A percentile compares a stretch with the other conserved stretches of the same genome.
Conservation (phyloP, 1,140 invertebrate species). For the Drosophila triauraria region DNA sequence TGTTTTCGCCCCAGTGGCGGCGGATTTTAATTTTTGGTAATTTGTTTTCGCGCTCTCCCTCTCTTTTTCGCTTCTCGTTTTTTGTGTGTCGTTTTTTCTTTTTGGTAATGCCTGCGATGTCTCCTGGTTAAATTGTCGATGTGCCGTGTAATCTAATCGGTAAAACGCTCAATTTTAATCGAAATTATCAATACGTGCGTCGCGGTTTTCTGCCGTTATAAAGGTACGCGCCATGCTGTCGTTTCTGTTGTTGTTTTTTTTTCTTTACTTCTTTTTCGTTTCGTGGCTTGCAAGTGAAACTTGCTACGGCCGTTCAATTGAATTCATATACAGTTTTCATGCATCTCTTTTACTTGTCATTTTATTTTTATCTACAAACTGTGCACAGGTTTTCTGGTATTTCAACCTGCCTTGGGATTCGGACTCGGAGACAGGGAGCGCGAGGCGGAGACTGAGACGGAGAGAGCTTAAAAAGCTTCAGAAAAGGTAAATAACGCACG, state of each 20-base stretch:
- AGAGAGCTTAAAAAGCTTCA: slow-evolving; percentile 59
- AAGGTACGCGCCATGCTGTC: slow-evolving; percentile 29
- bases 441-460: neutral
- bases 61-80: neutral
- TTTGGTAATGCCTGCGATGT: slow-evolving; percentile 41
- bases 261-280: slow-evolving; percentile 9
- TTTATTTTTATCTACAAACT: slow-evolving; percentile 77
- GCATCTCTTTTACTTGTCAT: slow-evolving; percentile 76
- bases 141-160: slow-evolving; percentile 73
- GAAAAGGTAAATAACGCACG: slow-evolving; percentile 50
- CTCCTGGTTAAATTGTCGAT: slow-evolving; percentile 41
- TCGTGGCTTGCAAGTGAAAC: slow-evolving; percentile 61
- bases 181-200: slow-evolving; percentile 72
- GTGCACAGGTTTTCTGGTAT: slow-evolving; percentile 65
- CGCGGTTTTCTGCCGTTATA: slow-evolving; percentile 29
- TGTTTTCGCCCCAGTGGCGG: slow-evolving; percentile 58
- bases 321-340: slow-evolving; percentile 59
- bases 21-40: slow-evolving; percentile 61
- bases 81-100: slow-evolving; percentile 16
- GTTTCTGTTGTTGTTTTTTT: slow-evolving; percentile 2
- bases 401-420: slow-evolving; percentile 52
- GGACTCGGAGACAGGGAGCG: slow-evolving; percentile 12
- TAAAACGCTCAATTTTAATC: slow-evolving; percentile 56
- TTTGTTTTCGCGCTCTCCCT: slow-evolving; percentile 32
- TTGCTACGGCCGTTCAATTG: slow-evolving; percentile 43